These are phyloP conservation scores for Metallyticus violacea DNA, from an alignment of 2,888 invertebrate genomes.

Conservation along the genomic window DNA sequence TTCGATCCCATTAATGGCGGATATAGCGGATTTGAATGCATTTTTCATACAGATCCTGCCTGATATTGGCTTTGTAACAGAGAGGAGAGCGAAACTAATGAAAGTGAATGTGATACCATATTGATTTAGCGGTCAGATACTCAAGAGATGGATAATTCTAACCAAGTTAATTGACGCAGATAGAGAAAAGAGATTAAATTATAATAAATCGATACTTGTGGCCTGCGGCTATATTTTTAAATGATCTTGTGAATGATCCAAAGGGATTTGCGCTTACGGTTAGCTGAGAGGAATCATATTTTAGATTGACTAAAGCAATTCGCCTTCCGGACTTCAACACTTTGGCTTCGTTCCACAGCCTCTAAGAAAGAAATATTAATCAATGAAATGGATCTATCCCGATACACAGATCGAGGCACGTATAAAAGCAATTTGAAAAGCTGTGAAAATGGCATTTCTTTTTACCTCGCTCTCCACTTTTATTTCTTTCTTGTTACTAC, in stretches of 20 bases:
- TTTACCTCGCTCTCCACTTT: too few relatives aligned
- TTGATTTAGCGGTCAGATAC: not conserved
- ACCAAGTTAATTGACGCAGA: not conserved
- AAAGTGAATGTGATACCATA: not conserved
- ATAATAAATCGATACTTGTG: not conserved
- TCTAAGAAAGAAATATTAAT: too few relatives aligned
- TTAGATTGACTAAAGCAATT: not conserved
- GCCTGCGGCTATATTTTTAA: not conserved
- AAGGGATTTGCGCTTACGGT: not conserved
- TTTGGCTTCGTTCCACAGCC: not conserved
- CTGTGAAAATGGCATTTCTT: too few relatives aligned
- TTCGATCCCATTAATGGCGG: not conserved
- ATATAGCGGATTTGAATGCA: not conserved
- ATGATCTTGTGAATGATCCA: not conserved
- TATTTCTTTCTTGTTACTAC: too few relatives aligned
- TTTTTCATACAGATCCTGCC: not conserved
- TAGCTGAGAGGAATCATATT: not conserved
- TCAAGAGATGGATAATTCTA: not conserved
- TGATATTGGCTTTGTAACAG: too few relatives aligned
- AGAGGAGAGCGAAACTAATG: not conserved
- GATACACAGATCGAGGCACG: too few relatives aligned
- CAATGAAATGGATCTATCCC: too few relatives aligned
- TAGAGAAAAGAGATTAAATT: not conserved
- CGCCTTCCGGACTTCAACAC: not conserved
- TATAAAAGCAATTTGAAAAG: too few relatives aligned